Conservation (phyloP, 2,888 invertebrate species). For the Agriopis marginaria region DNA sequence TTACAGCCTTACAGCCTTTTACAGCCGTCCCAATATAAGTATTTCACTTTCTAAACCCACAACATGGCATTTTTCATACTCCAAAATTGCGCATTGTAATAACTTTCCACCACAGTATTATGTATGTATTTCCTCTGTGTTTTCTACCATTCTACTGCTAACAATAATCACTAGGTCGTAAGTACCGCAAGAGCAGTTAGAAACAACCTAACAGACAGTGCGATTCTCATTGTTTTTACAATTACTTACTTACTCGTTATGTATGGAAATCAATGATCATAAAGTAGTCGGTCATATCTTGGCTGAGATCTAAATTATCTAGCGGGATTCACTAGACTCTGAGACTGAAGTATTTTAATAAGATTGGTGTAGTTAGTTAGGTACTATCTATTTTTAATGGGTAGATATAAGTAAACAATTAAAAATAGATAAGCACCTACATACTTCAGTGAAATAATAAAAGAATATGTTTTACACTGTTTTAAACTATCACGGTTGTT, state of each 20-base stretch:
- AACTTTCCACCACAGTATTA: no score
- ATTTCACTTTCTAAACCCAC: no score
- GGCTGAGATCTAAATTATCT: constrained; percentile 54
- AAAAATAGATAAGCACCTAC: no score
- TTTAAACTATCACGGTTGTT: no score
- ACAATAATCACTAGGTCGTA: constrained; percentile 22
- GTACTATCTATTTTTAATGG: not conserved
- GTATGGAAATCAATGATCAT: constrained; percentile 64
- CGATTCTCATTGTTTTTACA: constrained; percentile 56
- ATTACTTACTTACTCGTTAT: constrained; percentile 56
- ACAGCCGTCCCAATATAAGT: no score
- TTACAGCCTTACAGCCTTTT: no score
- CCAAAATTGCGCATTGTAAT: no score
- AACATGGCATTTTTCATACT: no score
- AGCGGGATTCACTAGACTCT: constrained; percentile 40
- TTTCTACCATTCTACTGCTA: no score
- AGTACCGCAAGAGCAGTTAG: constrained; percentile 35
- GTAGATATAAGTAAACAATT: not conserved
- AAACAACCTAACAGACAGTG: constrained; percentile 38
- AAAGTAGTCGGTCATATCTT: constrained; percentile 60
- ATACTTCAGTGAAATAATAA: no score
- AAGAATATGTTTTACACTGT: no score
- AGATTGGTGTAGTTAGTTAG: not conserved
- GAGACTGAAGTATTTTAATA: constrained; percentile 9
- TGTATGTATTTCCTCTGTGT: no score